Evolutionary conservation across 2,113 vertebrate genomes (phyloP), one percentile per base, ranked within the genome.

Genomic region (Chelonoidis abingdonii): DNA sequence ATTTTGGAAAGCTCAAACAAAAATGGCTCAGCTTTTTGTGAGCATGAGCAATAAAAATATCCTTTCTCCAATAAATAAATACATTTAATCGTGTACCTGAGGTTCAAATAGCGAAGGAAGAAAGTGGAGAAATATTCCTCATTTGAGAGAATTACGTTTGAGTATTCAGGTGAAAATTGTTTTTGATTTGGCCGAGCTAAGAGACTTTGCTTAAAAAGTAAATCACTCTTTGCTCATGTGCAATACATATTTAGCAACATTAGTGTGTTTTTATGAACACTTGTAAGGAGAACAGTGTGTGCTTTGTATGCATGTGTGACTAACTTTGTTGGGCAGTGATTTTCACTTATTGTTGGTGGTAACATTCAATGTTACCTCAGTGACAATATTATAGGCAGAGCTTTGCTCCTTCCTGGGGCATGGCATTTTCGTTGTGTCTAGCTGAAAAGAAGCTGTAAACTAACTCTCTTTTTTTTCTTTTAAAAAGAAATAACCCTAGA

Each of bases 101-200:
- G 38, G 83, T 79, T 94, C 85, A 93, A n/a, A 12, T 16, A 3
- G 10, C 9, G 87, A 89, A 93, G 95, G 92, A 97, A 94, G 95
- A 95, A 89, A 97, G 81, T 24, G 94, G 90, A 0, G 0, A 35
- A 11, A 86, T 52, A 54, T 86, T 91, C 52, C 17, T 89, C 56
- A 47, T 83, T 90, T 84, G 84, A 62, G 92, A 80, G 76, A 92
- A 88, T 86, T 0, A 0, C 44, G 80, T 97, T 92, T 88, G 65
- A 38, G 65, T 72, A 53, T 93, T 95, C 94, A 76, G 25, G 56
- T 86, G 72, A 94, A 94, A 88, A 27, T 31, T 72, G 29, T 2
- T 72, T 97, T 91, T 94, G 53, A 89, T 88, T 91, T 97, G 87
- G 11, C 47, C 83, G 12, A 5, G 9, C 4, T 72, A 83, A 59